Base-by-base conservation (phyloP, 2,888 invertebrate genomes). In the Leptinotarsa tumamoca region DNA sequence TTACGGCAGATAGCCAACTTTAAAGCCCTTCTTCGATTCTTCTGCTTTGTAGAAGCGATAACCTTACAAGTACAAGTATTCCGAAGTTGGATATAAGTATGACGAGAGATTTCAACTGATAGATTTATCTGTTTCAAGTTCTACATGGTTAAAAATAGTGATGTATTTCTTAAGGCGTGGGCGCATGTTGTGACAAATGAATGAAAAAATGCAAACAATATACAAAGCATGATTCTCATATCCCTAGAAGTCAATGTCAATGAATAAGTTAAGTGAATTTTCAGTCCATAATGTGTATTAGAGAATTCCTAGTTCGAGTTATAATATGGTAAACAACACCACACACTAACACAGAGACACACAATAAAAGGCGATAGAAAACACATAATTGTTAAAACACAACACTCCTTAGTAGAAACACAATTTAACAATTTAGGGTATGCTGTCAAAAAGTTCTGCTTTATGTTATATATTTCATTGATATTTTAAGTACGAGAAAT, bases 361-460 rank as follows among this genome's bases (percentile, higher is more conserved):
- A 80, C 78, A 78, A 77, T 73, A 81, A 82, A 81, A 78, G 79
- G 83, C 83, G 84, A 83, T 83, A 74, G 75, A 77, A 78, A 67
- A 80, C 77, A 71, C 80, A 78, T 78, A 81, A 82, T 83, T 83
- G 81, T 81, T 83, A 80, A 83, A 83, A 83, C 84, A 83, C 83
- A 63, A 63, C 63, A 58, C 58, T 58, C 21, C 4, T 63, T n/a
- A 10, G 10, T 17, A 63, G 43, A 49, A 23, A 67, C 70, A 67
- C 70, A 21, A 15, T 33, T 33, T 63, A 63, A 63, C 63, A n/a
- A 58, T 33, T 15, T 33, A n/a, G 17, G n/a, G 3, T 17, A 7
- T 63, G 18, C 58, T 58, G 63, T n/a, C 10, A 63, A 63, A 33
- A 63, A 63, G 18, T 0, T 14, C 43, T 13, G 10, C 1, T n/a